Conservation (phyloP, 2,797 vertebrate species). For the Coreius guichenoti region DNA sequence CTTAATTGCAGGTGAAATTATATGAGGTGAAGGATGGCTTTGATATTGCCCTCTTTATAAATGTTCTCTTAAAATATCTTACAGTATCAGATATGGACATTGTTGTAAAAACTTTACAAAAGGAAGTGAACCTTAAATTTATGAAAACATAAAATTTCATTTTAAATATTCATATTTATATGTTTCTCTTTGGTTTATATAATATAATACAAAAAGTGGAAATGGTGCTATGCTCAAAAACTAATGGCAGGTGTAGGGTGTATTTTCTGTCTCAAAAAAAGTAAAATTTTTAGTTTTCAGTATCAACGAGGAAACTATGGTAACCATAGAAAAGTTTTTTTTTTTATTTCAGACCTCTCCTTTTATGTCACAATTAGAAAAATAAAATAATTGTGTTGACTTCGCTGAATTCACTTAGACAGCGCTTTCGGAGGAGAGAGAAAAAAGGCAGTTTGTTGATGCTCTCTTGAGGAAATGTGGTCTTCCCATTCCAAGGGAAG, state of each 20-base stretch:
- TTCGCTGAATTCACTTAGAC: not conserved
- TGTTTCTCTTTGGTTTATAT: not conserved
- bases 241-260: not conserved
- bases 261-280: not conserved
- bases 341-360: not conserved
- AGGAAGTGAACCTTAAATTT: no score
- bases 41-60: not conserved
- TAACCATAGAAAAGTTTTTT: not conserved
- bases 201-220: not conserved
- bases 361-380: not conserved
- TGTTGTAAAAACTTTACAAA: not conserved
- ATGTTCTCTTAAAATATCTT: not conserved
- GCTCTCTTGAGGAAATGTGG: conserved; percentile 46
- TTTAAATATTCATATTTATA: not conserved
- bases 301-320: not conserved
- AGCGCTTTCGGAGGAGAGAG: not conserved
- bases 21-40: not conserved
- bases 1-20: not conserved
- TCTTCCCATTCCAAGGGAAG: conserved; percentile 41
- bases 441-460: conserved; percentile 35
- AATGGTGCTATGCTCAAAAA: not conserved
- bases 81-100: not conserved
- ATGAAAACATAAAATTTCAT: no score
- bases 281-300: not conserved
- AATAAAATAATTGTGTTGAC: not conserved